Evolutionary conservation across 2,888 invertebrate species (phyloP).

Genomic region (Helobdella robusta): DNA sequence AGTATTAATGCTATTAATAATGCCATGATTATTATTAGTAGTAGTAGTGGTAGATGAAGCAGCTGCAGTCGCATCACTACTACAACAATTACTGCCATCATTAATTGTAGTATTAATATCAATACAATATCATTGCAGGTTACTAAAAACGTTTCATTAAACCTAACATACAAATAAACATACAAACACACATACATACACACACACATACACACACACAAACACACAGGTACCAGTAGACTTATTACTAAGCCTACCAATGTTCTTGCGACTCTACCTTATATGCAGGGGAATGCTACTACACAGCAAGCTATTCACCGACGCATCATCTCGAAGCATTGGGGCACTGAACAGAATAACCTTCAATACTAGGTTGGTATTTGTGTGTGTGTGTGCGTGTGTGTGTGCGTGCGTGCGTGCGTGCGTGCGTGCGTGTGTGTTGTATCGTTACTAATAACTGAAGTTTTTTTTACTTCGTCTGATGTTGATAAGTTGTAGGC

Average conservation of each 20-base stretch:
- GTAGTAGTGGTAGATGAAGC: too few relatives aligned
- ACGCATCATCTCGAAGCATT: slow-evolving; percentile 86
- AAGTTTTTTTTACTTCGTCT: neutral
- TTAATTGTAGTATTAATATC: too few relatives aligned
- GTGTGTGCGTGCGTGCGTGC: slow-evolving; percentile 15
- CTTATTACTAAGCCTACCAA: slow-evolving; percentile 90
- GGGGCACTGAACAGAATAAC: slow-evolving; percentile 51
- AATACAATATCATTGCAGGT: too few relatives aligned
- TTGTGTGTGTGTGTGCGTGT: slow-evolving; percentile 9
- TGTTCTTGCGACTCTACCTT: slow-evolving; percentile 98
- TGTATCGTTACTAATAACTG: neutral
- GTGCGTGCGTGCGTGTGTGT: neutral
- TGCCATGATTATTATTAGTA: too few relatives aligned
- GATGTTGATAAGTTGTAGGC: too few relatives aligned
- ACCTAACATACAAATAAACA: neutral
- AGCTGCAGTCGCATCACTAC: too few relatives aligned
- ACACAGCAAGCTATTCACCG: slow-evolving; percentile 98
- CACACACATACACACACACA: slow-evolving; percentile 1
- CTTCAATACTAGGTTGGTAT: slow-evolving; percentile 70
- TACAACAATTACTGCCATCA: too few relatives aligned
- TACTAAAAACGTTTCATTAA: neutral
- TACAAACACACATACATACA: neutral
- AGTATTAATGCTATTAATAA: too few relatives aligned
- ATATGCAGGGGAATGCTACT: slow-evolving; percentile 98
- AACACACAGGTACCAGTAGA: slow-evolving; percentile 3